phyloP scores from a whole-genome alignment of 2,888 invertebrate species.

The Ormyrus rosae region DNA sequence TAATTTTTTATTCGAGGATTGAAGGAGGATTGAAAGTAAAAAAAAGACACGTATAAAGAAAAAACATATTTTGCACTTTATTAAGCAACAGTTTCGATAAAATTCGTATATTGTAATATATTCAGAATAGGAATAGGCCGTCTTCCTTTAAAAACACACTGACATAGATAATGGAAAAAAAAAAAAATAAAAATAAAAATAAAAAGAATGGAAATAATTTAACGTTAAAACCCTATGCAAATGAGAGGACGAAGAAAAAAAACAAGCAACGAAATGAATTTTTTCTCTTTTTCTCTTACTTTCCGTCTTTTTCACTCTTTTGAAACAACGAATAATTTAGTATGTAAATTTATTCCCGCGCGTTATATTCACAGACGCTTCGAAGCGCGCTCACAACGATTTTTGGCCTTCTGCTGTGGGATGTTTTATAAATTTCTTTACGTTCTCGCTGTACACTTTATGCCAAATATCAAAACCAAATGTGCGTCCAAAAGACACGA shows the following conservation, averaged over 20 bases:
- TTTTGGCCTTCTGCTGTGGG: constrained; percentile 27
- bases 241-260: constrained; percentile 28
- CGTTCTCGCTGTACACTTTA: neutral
- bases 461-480: neutral
- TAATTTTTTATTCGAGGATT: constrained; percentile 1
- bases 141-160: constrained; percentile 47
- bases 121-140: constrained; percentile 61
- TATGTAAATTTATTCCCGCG: constrained; percentile 46
- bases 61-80: constrained; percentile 55
- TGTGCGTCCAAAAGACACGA: too few species aligned
- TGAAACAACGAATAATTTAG: constrained; percentile 38
- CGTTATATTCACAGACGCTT: constrained; percentile 33
- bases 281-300: constrained; percentile 10
- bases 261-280: constrained; percentile 37
- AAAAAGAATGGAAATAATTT: constrained; percentile 47
- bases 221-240: constrained; percentile 35
- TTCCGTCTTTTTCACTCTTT: too few species aligned
- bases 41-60: constrained; percentile 29
- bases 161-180: constrained; percentile 42
- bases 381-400: constrained; percentile 29
- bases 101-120: constrained; percentile 55
- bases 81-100: constrained; percentile 56
- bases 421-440: constrained; percentile 11
- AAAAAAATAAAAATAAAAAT: constrained; percentile 34
- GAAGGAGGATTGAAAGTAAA: constrained; percentile 8